Base-by-base conservation (phyloP, 1,140 invertebrate genomes). In the Venturia canescens region DNA sequence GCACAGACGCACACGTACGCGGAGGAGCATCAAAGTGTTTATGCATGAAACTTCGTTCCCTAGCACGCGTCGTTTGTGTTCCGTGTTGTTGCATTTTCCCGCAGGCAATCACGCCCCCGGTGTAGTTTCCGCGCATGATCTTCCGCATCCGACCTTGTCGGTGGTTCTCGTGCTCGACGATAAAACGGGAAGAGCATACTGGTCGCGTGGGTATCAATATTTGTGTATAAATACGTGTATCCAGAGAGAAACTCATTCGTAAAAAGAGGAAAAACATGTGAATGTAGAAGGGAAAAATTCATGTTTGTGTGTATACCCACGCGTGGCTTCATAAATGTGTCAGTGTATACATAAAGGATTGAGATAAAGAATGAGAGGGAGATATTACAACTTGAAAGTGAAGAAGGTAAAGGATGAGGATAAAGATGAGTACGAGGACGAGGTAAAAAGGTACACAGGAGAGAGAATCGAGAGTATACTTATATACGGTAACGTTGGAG, bases 1-100 rank as follows among this genome's bases (percentile, higher is more conserved):
- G 63, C n/a, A n/a, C 38, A 44, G 13, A 44, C 38, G 13, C 38
- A 44, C 38, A 44, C 38, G 38, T 44, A 44, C 1, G 11, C 38
- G 13, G 3, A 44, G 38, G 38, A 44, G n/a, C 34, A 34, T 69
- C 29, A 69, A 34, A 18, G 13, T 34, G 29, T 27, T 34, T 48
- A n/a, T 74, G 15, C 26, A 27, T 74, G 31, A 18, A 50, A 27
- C 27, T 76, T 16, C 16, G 29, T 63, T 50, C 29, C 9, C n/a
- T 6, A 77, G 57, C 75, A 77, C 75, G 57, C 75, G 75, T 66
- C 31, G 67, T 50, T 85, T 66, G 79, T 82, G 83, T 86, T 86
- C 86, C 83, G 85, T 81, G 80, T 83, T 84, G 80, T 76, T 77
- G 83, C 84, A 79, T 84, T 83, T 85, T 87, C 78, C 83, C 84